Evolutionary conservation across 2,888 invertebrate genomes (phyloP), one percentile per base, ranked within the genome.

Genomic region (Seira musarum): DNA sequence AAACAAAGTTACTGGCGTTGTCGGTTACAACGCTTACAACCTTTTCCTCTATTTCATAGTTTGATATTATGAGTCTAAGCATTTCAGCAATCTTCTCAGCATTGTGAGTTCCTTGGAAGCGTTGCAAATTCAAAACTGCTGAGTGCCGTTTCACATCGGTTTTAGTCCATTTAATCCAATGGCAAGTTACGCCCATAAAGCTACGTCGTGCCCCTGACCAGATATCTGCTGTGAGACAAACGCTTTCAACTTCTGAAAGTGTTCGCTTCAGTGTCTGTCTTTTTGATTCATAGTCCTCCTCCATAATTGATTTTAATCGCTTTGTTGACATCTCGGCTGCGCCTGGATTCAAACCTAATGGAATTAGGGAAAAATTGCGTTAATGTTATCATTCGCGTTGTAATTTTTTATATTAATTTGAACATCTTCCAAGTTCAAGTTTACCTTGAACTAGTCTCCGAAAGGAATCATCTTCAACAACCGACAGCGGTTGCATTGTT

Each of bases 131-230:
- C 19, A 73, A n/a, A n/a, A 73, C 66, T 1, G 19, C 13, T 2
- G 65, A 65, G 1, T 49, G 21, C 10, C 73, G 2, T 10, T 24
- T 15, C 0, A 73, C 53, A 5, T 73, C 40, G 1, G 15, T 2
- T 1, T 63, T 21, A 2, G 64, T 13, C 63, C 63, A 72, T 1
- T 65, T n/a, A 5, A 73, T 6, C 53, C 46, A 73, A 53, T 73
- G 73, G 3, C 13, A 21, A 6, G 73, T 73, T 21, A 73, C 73
- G 1, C 73, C 73, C 2, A 73, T 8, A 25, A 49, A 73, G n/a
- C 65, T 25, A 17, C 30, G 15, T 0, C 8, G 1, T 1, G 17
- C 8, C 17, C 61, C 21, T 24, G 71, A 71, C 71, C 71, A 71
- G 22, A 61, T 19, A 40, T 71, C 71, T 0, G 71, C 71, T 35